Evolutionary conservation across 2,113 vertebrate genomes (phyloP), one percentile per base, ranked within the genome.

Genomic region (Leucopsar rothschildi): DNA sequence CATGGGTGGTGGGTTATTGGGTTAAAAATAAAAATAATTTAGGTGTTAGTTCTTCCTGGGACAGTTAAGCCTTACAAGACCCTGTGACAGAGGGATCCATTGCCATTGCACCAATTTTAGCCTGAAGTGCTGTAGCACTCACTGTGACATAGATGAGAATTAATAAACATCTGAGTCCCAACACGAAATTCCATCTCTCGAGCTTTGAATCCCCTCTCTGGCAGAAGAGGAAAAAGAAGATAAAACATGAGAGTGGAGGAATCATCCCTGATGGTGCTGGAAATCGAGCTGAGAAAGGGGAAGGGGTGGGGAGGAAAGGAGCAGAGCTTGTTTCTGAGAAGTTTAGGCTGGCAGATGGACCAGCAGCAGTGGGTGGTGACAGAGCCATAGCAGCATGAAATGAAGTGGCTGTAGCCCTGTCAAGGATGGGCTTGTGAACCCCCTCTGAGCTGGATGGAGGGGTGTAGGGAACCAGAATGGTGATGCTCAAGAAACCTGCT

Each of bases 201-300:
- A 45, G 45, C 45, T 45, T 45, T 21, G 45, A 21, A 45, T 22
- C 45, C 45, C 45, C 8, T 11, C 45, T 21, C 45, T 45, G 45
- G 45, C 45, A 45, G 20, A 22, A 45, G 20, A 45, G 45, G 19
- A 45, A 21, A 45, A 21, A 21, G 20, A 45, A 45, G 45, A 11
- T 21, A 21, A 22, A 45, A 45, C 20, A 5, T 11, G 20, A 22
- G 10, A 45, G 45, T 69, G 20, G 12, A 77, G 6, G 28, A 82
- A 42, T 57, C 29, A 39, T 5, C 7, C 24, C 3, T 0, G 2
- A 28, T 0, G 5, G 12, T 31, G 33, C n/a, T 82, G n/a, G 23
- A 68, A 79, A 68, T 27, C 19, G 10, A 24, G 27, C 9, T 27
- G 44, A 37, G 65, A 44, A 68, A 21, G 10, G 6, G 66, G 52